Evolutionary conservation across 2,888 invertebrate species (phyloP).

Genomic region (Pristionchus fissidentatus): DNA sequence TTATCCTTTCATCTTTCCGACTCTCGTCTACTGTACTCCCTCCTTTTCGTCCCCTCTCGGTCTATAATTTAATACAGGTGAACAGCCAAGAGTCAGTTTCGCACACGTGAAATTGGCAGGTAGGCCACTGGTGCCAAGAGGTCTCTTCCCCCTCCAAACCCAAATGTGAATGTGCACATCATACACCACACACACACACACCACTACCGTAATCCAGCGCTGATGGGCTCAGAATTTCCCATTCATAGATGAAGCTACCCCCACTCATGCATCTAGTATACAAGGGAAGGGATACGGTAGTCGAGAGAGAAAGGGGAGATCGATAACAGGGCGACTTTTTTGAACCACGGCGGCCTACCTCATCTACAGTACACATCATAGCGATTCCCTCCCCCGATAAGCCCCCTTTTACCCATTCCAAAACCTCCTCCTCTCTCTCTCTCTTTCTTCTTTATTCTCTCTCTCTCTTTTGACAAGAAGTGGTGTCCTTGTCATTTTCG

Average conservation of each 20-base stretch:
- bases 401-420: constrained; percentile 13
- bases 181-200: too few species aligned
- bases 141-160: background rate
- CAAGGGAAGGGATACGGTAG: constrained; percentile 23
- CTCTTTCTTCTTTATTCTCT: background rate
- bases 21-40: background rate
- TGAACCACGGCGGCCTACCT: background rate
- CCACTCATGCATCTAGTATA: constrained; percentile 28
- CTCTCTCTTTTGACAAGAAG: constrained; percentile 15
- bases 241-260: constrained; percentile 14
- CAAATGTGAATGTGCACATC: constrained; percentile 29
- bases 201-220: constrained; percentile 17
- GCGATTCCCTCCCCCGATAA: background rate
- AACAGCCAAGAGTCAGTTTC: constrained; percentile 3
- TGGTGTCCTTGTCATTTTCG: constrained; percentile 35
- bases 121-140: background rate
- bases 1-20: constrained; percentile 25
- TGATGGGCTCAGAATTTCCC: constrained; percentile 33
- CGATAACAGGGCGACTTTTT: background rate
- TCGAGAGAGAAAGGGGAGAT: background rate
- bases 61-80: constrained; percentile 43
- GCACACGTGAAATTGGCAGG: too few species aligned
- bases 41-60: background rate
- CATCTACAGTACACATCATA: background rate
- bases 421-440: background rate